These are phyloP conservation scores for Phaethornis superciliosus DNA, from an alignment of 2,113 vertebrate species.

Conservation along the genomic window DNA sequence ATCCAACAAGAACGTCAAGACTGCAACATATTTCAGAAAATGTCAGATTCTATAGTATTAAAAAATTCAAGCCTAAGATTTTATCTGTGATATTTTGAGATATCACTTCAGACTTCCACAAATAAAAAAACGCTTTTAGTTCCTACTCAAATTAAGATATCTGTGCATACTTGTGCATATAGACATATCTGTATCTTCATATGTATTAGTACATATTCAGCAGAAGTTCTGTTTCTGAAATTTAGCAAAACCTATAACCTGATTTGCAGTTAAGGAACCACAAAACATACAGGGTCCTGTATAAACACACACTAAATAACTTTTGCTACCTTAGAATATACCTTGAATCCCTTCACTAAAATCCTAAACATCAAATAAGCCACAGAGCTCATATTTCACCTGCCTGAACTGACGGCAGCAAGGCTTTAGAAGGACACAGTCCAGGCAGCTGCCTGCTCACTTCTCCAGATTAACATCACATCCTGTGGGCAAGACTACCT, in stretches of 20 bases:
- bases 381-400: neutral
- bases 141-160: neutral
- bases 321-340: neutral
- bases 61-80: neutral
- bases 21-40: neutral
- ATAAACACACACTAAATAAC: neutral
- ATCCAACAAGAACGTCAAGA: neutral
- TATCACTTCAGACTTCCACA: neutral
- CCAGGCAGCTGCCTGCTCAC: neutral
- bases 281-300: neutral
- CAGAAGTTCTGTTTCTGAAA: neutral
- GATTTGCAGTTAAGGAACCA: neutral
- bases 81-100: neutral
- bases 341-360: neutral
- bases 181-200: neutral
- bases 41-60: neutral
- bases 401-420: neutral
- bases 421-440: neutral
- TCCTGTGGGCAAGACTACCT: neutral
- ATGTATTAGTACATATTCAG: neutral
- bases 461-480: neutral
- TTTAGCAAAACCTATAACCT: neutral
- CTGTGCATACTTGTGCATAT: neutral
- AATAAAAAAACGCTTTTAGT: neutral
- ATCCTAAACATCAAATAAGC: neutral